Evolutionary conservation across 2,888 invertebrate species (phyloP).

Genomic region (Furcula furcula): DNA sequence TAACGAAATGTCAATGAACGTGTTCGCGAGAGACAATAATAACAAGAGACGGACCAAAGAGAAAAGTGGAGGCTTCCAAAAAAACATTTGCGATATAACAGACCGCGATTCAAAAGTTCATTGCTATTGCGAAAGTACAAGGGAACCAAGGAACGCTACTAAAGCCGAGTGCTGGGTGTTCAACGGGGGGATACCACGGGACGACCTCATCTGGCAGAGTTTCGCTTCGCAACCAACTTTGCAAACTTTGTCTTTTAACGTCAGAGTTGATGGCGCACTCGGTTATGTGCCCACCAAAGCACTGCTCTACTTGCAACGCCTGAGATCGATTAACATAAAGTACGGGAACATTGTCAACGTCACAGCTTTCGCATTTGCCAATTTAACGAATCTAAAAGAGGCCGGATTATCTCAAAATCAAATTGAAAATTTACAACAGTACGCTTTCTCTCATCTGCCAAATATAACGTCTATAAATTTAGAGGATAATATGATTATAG

Average conservation of each 20-base stretch:
- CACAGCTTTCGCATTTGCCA: constrained; percentile 87
- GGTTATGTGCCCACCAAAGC: constrained; percentile 88
- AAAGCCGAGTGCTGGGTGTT: constrained; percentile 91
- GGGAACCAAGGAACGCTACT: constrained; percentile 81
- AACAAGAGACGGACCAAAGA: constrained; percentile 71
- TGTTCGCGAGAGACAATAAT: constrained; percentile 70
- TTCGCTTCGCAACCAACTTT: constrained; percentile 88
- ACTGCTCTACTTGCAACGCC: constrained; percentile 83
- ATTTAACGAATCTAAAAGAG: constrained; percentile 85
- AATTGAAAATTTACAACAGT: constrained; percentile 85
- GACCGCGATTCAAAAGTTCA: constrained; percentile 81
- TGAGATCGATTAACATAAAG: constrained; percentile 86
- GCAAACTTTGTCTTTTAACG: constrained; percentile 86
- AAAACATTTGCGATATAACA: constrained; percentile 82
- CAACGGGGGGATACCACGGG: constrained; percentile 84
- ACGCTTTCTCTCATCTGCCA: constrained; percentile 87
- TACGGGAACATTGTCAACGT: constrained; percentile 88
- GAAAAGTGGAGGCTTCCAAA: constrained; percentile 71
- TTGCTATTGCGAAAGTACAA: constrained; percentile 85
- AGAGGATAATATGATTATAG: constrained; percentile 88
- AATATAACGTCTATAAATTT: constrained; percentile 86
- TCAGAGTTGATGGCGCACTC: constrained; percentile 85
- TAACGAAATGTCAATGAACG: constrained; percentile 74
- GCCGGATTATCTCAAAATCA: constrained; percentile 86
- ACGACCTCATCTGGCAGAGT: constrained; percentile 88